A percentile compares a stretch with the other conserved stretches of the same genome.
Evolutionary conservation across 2,113 vertebrate genomes (phyloP).

Genomic region (Proterorhinus semilunaris): DNA sequence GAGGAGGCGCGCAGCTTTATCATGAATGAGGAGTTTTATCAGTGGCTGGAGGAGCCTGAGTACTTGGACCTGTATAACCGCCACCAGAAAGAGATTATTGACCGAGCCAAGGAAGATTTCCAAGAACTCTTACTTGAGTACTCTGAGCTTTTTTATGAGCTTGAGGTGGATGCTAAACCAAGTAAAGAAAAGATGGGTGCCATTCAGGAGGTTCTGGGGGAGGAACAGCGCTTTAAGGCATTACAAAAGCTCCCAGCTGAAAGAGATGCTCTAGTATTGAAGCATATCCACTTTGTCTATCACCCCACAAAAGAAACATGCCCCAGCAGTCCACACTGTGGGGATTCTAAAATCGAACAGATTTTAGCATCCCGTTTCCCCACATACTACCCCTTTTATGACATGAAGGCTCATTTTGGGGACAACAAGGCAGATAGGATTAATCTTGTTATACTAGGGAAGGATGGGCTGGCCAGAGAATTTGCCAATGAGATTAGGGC

Average conservation of each 20-base stretch:
- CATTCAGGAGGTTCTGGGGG: constrained; percentile 94
- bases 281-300: constrained; percentile 98
- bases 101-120: constrained; percentile 94
- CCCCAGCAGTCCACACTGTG: constrained; percentile 85
- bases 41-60: constrained; percentile 91
- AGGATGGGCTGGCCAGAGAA: constrained; percentile 93
- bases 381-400: constrained; percentile 83
- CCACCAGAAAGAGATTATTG: constrained; percentile 97
- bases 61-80: constrained; percentile 93
- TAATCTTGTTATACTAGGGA: constrained; percentile 94
- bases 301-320: constrained; percentile 97
- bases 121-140: constrained; percentile 95
- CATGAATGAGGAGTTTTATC: constrained; percentile 96
- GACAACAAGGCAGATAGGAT: constrained; percentile 85
- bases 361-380: constrained; percentile 80
- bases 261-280: constrained; percentile 92
- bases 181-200: constrained; percentile 99
- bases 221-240: constrained; percentile 92
- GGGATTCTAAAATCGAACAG: constrained; percentile 90
- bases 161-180: constrained; percentile 95
- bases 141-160: constrained; percentile 96
- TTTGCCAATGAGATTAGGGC: constrained; percentile 96
- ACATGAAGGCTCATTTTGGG: constrained; percentile 77
- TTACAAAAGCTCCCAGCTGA: constrained; percentile 95
- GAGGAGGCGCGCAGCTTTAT: constrained; percentile 97